Conservation (phyloP, 2,797 vertebrate genomes). For the Scolopax bukidnonensis region DNA sequence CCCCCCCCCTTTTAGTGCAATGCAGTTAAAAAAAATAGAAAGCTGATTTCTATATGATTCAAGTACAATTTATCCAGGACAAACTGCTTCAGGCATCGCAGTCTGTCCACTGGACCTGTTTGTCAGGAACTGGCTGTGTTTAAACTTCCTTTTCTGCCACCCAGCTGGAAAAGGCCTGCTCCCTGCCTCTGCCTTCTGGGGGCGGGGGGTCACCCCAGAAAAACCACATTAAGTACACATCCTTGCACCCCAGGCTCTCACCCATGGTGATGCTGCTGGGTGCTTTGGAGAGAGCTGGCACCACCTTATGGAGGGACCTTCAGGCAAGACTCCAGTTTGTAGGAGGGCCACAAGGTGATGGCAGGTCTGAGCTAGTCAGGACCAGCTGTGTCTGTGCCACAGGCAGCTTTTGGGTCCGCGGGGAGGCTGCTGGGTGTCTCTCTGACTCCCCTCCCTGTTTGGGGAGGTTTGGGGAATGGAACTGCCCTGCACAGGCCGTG, state of each 20-base stretch:
- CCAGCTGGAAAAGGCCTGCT: not conserved
- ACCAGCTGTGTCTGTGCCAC: not conserved
- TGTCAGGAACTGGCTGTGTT: not conserved
- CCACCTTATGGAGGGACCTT: not conserved
- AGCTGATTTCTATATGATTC: not conserved
- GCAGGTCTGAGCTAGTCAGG: not conserved
- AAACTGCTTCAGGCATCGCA: not conserved
- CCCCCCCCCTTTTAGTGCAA: constrained; percentile 6
- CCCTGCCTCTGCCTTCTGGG: not conserved
- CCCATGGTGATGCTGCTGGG: not conserved
- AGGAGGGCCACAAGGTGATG: not conserved
- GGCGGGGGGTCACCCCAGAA: not conserved
- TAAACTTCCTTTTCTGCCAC: not conserved
- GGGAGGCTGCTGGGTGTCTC: not conserved
- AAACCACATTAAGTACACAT: accelerated
- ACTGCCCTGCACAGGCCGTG: not conserved
- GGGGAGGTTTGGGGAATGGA: not conserved
- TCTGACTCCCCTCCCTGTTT: not conserved
- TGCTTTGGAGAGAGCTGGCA: not conserved
- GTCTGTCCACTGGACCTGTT: not conserved
- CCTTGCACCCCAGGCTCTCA: not conserved
- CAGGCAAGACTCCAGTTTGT: not conserved
- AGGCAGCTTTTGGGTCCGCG: accelerated
- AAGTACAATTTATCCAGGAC: constrained; percentile 8
- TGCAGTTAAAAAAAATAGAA: not conserved